A percentile compares a stretch with the other conserved stretches of the same genome.
These are phyloP conservation scores for Hesperophylax magnus DNA, from an alignment of 1,140 invertebrate genomes.

Conservation along the genomic window DNA sequence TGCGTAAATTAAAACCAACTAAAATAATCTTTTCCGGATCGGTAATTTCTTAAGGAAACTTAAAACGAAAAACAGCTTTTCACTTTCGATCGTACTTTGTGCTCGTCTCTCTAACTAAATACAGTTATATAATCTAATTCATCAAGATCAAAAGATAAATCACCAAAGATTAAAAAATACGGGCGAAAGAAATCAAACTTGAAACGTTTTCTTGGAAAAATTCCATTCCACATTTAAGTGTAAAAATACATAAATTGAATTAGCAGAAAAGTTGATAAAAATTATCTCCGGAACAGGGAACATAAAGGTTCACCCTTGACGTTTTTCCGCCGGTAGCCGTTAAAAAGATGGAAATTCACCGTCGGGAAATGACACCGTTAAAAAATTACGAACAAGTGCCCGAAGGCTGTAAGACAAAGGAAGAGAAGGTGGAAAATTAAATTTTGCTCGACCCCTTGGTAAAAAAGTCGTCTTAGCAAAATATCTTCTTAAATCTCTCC, in stretches of 20 bases:
- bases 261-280: constrained; percentile 24
- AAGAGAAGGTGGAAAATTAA: constrained; percentile 51
- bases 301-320: constrained; percentile 29
- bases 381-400: constrained; percentile 48
- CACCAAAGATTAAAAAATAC: no score
- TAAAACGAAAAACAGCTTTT: no score
- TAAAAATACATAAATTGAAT: not conserved
- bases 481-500: constrained; percentile 25
- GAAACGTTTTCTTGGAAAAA: no score
- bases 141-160: no score
- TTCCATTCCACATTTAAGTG: no score
- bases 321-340: constrained; percentile 25
- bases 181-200: no score
- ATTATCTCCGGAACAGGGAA: constrained; percentile 1
- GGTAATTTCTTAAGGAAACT: no score
- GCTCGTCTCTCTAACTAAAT: no score
- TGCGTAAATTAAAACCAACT: no score
- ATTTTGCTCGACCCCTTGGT: constrained; percentile 27
- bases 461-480: constrained; percentile 18
- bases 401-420: constrained; percentile 40
- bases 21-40: no score
- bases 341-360: constrained; percentile 35
- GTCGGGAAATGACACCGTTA: constrained; percentile 53
- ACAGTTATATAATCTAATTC: no score
- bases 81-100: no score